Percentiles rank a stretch among this genome's conserved stretches.
Evolutionary conservation across 2,888 invertebrate species (phyloP).

Genomic region (Pristionchus exspectatus): DNA sequence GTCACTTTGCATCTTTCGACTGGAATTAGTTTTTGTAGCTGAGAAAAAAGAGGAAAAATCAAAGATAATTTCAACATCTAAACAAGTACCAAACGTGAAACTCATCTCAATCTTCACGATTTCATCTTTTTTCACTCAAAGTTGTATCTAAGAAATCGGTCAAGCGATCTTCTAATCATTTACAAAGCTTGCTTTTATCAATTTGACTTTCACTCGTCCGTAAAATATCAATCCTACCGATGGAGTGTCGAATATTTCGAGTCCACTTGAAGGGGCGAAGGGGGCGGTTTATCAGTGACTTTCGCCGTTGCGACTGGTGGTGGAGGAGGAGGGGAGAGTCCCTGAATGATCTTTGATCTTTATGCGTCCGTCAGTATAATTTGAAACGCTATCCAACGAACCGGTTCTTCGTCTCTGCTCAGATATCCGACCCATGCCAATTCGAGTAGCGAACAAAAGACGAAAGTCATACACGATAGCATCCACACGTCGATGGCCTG

Average conservation of each 20-base stretch:
- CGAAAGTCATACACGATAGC: slow-evolving; percentile 78
- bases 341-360: slow-evolving; percentile 12
- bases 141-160: neutral
- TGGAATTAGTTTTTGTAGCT: neutral
- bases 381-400: too few relatives aligned
- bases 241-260: slow-evolving; percentile 47
- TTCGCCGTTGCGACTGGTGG: neutral
- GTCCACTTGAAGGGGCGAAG: slow-evolving; percentile 33
- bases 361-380: too few relatives aligned
- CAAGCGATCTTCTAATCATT: neutral
- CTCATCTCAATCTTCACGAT: neutral
- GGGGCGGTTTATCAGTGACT: slow-evolving; percentile 17
- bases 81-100: neutral
- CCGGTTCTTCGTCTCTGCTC: slow-evolving; percentile 70
- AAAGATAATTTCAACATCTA: neutral
- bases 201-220: neutral
- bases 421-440: slow-evolving; percentile 78
- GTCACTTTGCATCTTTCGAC: slow-evolving; percentile 51
- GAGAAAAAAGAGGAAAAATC: neutral
- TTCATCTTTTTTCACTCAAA: neutral
- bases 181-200: neutral
- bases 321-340: slow-evolving; percentile 2
- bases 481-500: slow-evolving; percentile 78
- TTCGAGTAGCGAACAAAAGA: slow-evolving; percentile 78
- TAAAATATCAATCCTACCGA: neutral